Evolutionary conservation across 2,888 invertebrate genomes (phyloP), one percentile per base, ranked within the genome.

Genomic region (Peribatodes rhomboidaria): DNA sequence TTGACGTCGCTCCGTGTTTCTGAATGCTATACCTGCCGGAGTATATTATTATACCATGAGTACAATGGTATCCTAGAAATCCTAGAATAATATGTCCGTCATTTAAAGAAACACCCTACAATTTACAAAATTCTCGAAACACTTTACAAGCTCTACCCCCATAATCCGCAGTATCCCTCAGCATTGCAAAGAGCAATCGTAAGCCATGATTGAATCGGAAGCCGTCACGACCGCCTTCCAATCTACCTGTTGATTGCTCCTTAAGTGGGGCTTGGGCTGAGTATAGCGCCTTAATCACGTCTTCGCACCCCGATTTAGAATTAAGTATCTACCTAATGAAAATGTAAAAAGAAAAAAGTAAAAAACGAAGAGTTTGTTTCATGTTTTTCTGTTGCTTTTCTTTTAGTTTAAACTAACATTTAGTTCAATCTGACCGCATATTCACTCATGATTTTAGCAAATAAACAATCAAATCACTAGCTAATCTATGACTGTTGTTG

Each of bases 171-270:
- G 68, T 71, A 69, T 65, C 47, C 31, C 61, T 56, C 55, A 27
- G 33, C 16, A 33, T 18, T 20, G 39, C 56, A 18, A 47, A 68
- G 65, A 70, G 72, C 81, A 68, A 68, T 69, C 67, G 55, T 53
- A 44, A 39, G 53, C 60, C 44, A 50, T 79, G 79, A 83, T 78
- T 74, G 69, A 78, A 75, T 82, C 76, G 81, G 82, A 82, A 80
- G 74, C 74, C 59, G 72, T 73, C 67, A 55, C 61, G 61, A 58
- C 75, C 76, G 74, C 72, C 69, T 77, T 75, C 77, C 85, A 83
- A 87, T 87, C 83, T 79, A 78, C 78, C 76, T 80, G 83, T 82
- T 83, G 88, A 88, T 88, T 87, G 82, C 82, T 70, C 74, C 69
- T 79, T 85, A 83, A 85, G 81, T 82, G 84, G 71, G 63, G 67